These are phyloP conservation scores for Phalacrocorax aristotelis DNA, from an alignment of 2,113 vertebrate species.

Conservation along the genomic window DNA sequence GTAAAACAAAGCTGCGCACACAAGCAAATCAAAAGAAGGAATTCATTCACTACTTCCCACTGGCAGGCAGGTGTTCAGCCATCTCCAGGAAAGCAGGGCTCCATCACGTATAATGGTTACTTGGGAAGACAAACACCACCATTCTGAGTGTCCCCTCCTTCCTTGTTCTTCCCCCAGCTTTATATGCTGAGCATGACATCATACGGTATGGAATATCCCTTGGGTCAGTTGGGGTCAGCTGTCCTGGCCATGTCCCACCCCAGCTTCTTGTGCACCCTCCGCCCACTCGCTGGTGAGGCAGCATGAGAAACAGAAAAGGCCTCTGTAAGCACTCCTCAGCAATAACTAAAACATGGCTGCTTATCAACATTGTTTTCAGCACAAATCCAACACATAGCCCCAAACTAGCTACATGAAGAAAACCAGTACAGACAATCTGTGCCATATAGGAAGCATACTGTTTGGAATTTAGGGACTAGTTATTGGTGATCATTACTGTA, in stretches of 20 bases:
- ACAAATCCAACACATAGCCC: neutral
- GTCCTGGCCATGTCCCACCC: neutral
- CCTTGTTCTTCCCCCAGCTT: neutral
- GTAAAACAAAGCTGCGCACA: rapidly evolving
- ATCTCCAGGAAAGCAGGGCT: neutral
- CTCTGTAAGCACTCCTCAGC: neutral
- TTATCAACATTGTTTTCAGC: neutral
- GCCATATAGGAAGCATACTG: neutral
- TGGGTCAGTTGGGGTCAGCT: neutral
- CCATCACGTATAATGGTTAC: neutral
- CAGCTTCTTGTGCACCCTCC: neutral
- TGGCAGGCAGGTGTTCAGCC: neutral
- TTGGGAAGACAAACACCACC: neutral
- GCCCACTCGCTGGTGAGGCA: neutral
- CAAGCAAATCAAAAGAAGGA: neutral
- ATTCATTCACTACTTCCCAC: neutral
- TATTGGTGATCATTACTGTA: neutral
- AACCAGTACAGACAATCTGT: neutral
- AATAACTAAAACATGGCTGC: neutral
- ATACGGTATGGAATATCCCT: neutral
- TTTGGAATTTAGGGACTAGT: neutral
- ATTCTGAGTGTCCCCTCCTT: neutral
- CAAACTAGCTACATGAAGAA: neutral
- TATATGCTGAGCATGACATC: neutral
- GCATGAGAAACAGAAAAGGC: neutral